Percentiles rank a stretch among this genome's conserved stretches.
Evolutionary conservation across 2,888 invertebrate genomes (phyloP).

Genomic region (Apamea monoglypha): DNA sequence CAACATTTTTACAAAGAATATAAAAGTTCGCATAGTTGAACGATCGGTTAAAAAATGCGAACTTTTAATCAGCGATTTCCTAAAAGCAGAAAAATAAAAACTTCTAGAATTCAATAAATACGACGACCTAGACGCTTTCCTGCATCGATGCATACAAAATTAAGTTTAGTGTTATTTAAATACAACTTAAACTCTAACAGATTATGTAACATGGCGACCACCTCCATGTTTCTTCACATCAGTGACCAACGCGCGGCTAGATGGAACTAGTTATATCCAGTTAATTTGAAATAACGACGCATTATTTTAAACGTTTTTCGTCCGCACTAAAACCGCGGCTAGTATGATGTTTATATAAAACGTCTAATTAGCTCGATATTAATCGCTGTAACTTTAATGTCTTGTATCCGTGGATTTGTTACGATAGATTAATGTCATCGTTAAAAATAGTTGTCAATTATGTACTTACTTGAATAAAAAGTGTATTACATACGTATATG

Average conservation of each 20-base stretch:
- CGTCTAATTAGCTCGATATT: slow-evolving; percentile 52
- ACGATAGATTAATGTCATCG: slow-evolving; percentile 34
- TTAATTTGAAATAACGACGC: slow-evolving; percentile 73
- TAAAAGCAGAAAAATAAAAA: neutral
- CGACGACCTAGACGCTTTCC: slow-evolving; percentile 43
- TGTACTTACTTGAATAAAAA: neutral
- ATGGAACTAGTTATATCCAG: slow-evolving; percentile 78
- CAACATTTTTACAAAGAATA: neutral
- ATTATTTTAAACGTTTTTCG: slow-evolving; percentile 72
- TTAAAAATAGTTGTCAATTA: slow-evolving; percentile 39
- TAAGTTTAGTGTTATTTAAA: slow-evolving; percentile 66
- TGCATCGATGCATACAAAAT: slow-evolving; percentile 65
- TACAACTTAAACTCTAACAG: slow-evolving; percentile 69
- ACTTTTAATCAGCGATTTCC: neutral
- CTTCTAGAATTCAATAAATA: slow-evolving; percentile 20
- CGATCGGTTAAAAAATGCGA: neutral
- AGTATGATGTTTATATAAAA: slow-evolving; percentile 42
- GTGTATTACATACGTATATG: neutral
- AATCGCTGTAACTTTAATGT: slow-evolving; percentile 47
- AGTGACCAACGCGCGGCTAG: slow-evolving; percentile 72
- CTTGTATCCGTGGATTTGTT: slow-evolving; percentile 28
- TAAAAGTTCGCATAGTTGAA: neutral
- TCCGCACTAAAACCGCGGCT: slow-evolving; percentile 54
- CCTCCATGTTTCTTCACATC: slow-evolving; percentile 79
- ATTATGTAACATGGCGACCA: slow-evolving; percentile 79